phyloP scores from a whole-genome alignment of 2,113 vertebrate genomes.

The Corvus moneduloides region DNA sequence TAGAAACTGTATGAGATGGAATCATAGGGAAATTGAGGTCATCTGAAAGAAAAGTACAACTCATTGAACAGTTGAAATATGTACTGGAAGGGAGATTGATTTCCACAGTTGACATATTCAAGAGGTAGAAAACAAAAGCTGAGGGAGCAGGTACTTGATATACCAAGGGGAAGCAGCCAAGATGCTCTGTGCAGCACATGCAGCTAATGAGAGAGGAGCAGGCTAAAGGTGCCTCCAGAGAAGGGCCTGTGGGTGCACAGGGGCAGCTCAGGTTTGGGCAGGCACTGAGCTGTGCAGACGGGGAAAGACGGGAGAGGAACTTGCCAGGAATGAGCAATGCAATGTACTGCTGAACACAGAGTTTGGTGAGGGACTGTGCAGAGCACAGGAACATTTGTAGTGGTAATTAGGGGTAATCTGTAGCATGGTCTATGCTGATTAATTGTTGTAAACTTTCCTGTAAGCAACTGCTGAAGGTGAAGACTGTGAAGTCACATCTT shows the following conservation, averaged over 20 bases:
- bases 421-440: background rate
- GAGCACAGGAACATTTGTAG: background rate
- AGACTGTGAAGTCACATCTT: slow-evolving; percentile 52
- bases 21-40: background rate
- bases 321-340: background rate
- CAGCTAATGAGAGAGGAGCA: background rate
- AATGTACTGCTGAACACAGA: background rate
- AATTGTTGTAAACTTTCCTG: background rate
- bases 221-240: background rate
- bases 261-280: background rate
- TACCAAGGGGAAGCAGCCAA: background rate
- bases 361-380: background rate
- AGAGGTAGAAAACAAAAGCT: background rate
- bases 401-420: background rate
- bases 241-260: background rate
- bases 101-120: background rate
- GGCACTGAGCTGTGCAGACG: background rate
- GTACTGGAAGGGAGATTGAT: background rate
- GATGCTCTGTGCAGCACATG: background rate
- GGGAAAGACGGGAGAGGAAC: background rate
- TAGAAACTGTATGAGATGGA: background rate
- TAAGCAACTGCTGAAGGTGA: slow-evolving; percentile 56
- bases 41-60: background rate
- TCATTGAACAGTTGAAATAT: background rate
- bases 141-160: background rate